Evolutionary conservation across 2,797 vertebrate species (phyloP).

Genomic region (Aselliscus stoliczkanus): DNA sequence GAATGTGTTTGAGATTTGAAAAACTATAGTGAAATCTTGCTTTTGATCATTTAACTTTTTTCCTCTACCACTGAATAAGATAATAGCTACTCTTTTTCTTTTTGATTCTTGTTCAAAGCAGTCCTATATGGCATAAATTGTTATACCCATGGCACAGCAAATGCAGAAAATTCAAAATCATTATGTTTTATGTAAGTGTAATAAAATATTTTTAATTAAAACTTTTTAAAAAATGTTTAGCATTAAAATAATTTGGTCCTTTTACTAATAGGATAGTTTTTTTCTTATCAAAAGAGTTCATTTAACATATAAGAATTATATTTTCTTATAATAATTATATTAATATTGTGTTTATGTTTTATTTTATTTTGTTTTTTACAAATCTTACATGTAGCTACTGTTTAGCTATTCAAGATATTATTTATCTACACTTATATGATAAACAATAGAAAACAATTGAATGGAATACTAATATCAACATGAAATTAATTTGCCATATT

Average conservation of each 20-base stretch:
- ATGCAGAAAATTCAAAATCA: not conserved
- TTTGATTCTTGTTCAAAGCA: not conserved
- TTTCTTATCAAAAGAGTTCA: not conserved
- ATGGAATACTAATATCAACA: not conserved
- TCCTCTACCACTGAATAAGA: not conserved
- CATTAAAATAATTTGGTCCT: not conserved
- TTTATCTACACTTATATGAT: not conserved
- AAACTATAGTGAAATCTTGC: not conserved
- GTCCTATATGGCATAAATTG: not conserved
- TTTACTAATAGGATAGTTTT: not conserved
- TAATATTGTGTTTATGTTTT: not conserved
- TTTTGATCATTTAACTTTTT: not conserved
- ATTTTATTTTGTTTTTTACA: not conserved
- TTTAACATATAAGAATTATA: not conserved
- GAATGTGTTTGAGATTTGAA: not conserved
- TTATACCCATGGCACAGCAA: not conserved
- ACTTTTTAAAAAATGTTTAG: not conserved
- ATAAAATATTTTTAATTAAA: not conserved
- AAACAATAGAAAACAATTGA: not conserved
- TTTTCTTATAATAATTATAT: not conserved
- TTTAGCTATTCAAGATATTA: not conserved
- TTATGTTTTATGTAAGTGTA: not conserved
- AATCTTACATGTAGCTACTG: not conserved
- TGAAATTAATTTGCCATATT: not conserved
- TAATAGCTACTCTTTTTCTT: not conserved